These are phyloP conservation scores for Pelochelys cantorii DNA, from an alignment of 2,797 vertebrate species.

Conservation along the genomic window DNA sequence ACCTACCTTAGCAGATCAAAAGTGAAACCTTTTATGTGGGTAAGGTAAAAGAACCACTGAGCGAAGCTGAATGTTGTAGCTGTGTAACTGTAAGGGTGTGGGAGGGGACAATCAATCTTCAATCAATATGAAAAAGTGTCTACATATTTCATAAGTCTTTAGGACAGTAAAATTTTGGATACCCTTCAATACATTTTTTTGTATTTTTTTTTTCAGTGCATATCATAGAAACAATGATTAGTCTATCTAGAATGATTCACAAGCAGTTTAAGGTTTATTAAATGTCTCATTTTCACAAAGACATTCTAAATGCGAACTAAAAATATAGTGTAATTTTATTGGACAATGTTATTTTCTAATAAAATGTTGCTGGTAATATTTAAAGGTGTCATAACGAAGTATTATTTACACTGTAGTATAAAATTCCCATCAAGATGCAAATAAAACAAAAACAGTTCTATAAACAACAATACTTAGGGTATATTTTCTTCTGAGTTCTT, in stretches of 20 bases:
- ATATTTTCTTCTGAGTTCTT: background rate
- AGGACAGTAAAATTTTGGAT: background rate
- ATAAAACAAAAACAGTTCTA: background rate
- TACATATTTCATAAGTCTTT: conserved; percentile 12
- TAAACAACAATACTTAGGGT: background rate
- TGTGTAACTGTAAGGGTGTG: background rate
- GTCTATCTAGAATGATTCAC: background rate
- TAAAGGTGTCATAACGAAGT: background rate
- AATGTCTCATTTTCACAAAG: conserved; percentile 9
- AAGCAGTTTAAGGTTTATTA: conserved; percentile 18
- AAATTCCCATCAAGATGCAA: background rate
- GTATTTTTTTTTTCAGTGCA: conserved; percentile 25
- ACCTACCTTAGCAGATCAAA: background rate
- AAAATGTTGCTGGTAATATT: conserved; percentile 7
- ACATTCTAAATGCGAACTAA: background rate
- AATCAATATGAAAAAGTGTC: background rate
- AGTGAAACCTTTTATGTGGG: background rate
- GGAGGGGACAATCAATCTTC: background rate
- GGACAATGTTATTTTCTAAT: background rate
- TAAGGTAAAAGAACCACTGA: background rate
- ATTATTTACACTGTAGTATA: background rate
- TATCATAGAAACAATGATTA: background rate
- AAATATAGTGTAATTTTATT: background rate
- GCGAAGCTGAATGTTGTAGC: background rate
- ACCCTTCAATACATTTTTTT: background rate